A percentile compares a stretch with the other conserved stretches of the same genome.
These are phyloP conservation scores for Drosophila eugracilis DNA, from an alignment of 1,140 invertebrate genomes.

Conservation along the genomic window DNA sequence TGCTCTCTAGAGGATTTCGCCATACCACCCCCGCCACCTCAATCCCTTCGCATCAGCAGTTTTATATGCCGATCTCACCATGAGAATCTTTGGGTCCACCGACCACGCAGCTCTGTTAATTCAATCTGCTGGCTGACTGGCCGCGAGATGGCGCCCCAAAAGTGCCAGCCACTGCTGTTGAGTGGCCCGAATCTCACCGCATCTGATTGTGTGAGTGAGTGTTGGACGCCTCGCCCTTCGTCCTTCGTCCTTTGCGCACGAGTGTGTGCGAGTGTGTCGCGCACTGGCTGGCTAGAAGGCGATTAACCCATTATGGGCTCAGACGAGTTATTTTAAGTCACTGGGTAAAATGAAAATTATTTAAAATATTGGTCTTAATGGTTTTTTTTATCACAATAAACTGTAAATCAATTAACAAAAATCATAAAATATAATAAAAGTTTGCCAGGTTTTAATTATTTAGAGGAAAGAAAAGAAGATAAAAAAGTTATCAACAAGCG, in stretches of 20 bases:
- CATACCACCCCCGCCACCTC: not conserved
- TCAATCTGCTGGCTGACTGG: conserved; percentile 65
- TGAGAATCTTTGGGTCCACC: conserved; percentile 36
- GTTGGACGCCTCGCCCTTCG: conserved; percentile 6
- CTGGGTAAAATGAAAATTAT: not conserved
- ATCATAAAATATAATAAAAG: no score
- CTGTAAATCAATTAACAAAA: no score
- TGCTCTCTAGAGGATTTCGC: conserved; percentile 36
- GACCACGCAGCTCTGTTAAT: conserved; percentile 63
- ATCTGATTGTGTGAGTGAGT: conserved; percentile 35
- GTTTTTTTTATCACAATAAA: no score
- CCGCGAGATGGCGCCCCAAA: conserved; percentile 79
- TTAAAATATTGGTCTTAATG: no score
- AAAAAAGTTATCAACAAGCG: not conserved
- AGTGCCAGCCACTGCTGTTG: conserved; percentile 59
- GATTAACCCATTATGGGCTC: conserved; percentile 29
- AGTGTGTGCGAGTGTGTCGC: conserved; percentile 39
- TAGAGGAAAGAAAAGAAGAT: not conserved
- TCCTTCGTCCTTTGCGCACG: conserved; percentile 1
- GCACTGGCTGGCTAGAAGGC: conserved; percentile 61
- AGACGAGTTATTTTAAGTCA: not conserved
- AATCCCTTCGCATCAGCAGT: no score
- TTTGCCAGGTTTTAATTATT: no score
- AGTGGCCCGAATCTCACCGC: conserved; percentile 69
- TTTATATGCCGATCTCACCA: conserved; percentile 66